Percentiles rank a stretch among this genome's conserved stretches.
These are phyloP conservation scores for Urocyon cinereoargenteus DNA, from an alignment of 2,797 vertebrate genomes.

Conservation along the genomic window DNA sequence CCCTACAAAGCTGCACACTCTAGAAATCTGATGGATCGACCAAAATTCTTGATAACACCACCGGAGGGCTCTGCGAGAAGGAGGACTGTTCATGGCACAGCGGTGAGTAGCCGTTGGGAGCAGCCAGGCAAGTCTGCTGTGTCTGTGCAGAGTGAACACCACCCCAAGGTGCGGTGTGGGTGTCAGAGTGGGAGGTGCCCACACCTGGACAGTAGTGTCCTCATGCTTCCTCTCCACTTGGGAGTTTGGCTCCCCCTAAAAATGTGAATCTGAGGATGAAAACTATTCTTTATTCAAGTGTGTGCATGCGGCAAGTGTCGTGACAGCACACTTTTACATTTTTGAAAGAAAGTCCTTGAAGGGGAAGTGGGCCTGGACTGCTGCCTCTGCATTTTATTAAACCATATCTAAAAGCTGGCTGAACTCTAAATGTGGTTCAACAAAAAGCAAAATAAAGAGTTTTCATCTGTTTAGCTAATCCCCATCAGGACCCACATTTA, in stretches of 20 bases:
- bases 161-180: neutral
- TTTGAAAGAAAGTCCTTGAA: constrained; percentile 14
- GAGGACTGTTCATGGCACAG: constrained; percentile 85
- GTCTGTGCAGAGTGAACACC: neutral
- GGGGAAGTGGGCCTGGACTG: neutral
- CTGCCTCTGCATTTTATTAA: neutral
- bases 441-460: neutral
- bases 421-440: neutral
- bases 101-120: constrained; percentile 82
- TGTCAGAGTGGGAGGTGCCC: neutral
- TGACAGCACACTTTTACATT: neutral
- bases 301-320: neutral
- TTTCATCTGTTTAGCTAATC: constrained; percentile 25
- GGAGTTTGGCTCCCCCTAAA: neutral
- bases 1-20: constrained; percentile 94
- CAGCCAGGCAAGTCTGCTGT: neutral
- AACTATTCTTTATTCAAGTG: neutral
- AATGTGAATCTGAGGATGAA: neutral
- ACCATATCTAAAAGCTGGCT: neutral
- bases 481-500: neutral
- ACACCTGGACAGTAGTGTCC: neutral
- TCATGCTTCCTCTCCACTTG: neutral
- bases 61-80: constrained; percentile 86
- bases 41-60: constrained; percentile 90
- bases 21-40: constrained; percentile 88